Percentiles rank a stretch among this genome's conserved stretches.
Conservation (phyloP, 2,113 vertebrate species). For the Halcyon malimbica region DNA sequence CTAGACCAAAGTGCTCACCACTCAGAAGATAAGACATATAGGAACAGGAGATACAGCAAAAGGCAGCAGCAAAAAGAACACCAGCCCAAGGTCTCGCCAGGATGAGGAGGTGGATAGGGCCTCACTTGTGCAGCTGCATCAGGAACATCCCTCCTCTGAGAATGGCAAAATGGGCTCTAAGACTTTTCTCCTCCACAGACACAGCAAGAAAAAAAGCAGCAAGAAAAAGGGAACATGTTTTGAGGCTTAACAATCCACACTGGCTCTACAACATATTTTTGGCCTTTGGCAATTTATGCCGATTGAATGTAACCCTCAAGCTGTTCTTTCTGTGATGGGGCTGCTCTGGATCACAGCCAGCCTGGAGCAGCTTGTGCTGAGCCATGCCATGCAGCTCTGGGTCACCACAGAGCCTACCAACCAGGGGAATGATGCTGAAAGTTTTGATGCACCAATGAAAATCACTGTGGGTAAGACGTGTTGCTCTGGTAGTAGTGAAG, state of each 20-base stretch:
- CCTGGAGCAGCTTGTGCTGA: background rate
- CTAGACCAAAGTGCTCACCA: background rate
- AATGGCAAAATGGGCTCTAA: background rate
- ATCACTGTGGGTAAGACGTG: background rate
- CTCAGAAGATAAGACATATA: background rate
- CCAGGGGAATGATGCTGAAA: background rate
- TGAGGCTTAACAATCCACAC: background rate
- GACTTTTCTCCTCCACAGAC: background rate
- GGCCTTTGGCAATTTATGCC: constrained; percentile 18
- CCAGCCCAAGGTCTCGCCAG: background rate
- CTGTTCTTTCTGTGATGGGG: background rate
- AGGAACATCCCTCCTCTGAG: background rate
- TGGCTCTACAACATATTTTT: background rate
- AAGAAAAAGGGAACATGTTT: background rate
- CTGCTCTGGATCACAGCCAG: constrained; percentile 4
- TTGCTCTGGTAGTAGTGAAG: background rate
- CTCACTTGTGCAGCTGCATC: background rate
- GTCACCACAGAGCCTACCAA: background rate
- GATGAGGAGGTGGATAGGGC: background rate
- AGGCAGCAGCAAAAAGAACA: background rate
- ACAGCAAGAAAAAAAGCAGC: background rate
- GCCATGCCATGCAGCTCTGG: rapidly evolving
- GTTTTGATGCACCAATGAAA: background rate
- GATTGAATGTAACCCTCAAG: constrained; percentile 34
- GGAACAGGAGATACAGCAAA: background rate